These are phyloP conservation scores for Astatotilapia flaviijosephi DNA, from an alignment of 2,113 vertebrate genomes.

Conservation along the genomic window DNA sequence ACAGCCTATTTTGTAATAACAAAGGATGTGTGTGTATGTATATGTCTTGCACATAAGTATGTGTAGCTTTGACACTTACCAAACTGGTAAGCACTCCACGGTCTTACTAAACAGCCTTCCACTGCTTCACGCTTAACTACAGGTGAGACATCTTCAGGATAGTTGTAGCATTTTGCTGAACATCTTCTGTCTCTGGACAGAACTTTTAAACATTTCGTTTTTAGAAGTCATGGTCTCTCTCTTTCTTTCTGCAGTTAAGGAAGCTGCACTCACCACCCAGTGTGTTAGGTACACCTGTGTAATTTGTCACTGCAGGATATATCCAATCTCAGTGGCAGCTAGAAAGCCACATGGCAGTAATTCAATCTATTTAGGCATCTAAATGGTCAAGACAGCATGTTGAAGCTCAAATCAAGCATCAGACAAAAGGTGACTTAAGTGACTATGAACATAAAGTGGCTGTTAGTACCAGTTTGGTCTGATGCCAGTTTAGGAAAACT, in stretches of 20 bases:
- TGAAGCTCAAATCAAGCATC: neutral
- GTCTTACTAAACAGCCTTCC: neutral
- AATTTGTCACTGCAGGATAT: neutral
- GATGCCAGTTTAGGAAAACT: neutral
- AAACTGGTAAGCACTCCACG: neutral
- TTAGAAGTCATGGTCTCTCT: neutral
- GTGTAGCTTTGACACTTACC: neutral
- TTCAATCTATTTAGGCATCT: neutral
- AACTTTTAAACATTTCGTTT: neutral
- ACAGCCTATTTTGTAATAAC: neutral
- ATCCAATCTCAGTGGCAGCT: neutral
- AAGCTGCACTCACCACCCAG: neutral
- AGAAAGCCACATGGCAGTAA: neutral
- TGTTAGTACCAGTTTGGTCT: neutral
- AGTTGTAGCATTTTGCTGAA: neutral
- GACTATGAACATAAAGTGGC: neutral
- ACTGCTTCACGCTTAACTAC: neutral
- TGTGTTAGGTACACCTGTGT: neutral
- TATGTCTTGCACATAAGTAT: neutral
- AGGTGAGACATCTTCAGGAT: neutral
- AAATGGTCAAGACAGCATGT: neutral
- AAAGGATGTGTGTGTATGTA: neutral
- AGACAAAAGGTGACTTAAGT: neutral
- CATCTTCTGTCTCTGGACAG: neutral
- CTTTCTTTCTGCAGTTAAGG: neutral